These are phyloP conservation scores for Scrobipalpa atriplicella DNA, from an alignment of 2,888 invertebrate genomes.

Conservation along the genomic window DNA sequence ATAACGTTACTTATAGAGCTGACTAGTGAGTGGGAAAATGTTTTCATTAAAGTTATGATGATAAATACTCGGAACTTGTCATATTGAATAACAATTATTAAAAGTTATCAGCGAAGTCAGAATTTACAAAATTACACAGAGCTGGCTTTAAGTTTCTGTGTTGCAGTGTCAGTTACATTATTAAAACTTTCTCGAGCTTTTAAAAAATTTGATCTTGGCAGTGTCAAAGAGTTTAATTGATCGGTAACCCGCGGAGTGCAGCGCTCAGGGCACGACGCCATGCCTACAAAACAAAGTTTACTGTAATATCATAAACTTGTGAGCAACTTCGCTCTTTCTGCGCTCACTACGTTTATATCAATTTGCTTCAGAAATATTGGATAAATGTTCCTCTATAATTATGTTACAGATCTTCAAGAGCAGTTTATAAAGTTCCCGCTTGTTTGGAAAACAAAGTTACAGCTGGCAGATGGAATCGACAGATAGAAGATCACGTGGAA, in stretches of 20 bases:
- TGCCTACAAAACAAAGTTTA: conserved; percentile 51
- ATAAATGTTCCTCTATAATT: conserved; percentile 53
- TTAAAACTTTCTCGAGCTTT: conserved; percentile 22
- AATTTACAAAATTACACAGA: neutral
- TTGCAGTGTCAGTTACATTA: conserved; percentile 18
- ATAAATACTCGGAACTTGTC: neutral
- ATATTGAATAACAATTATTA: neutral
- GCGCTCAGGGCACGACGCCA: conserved; percentile 25
- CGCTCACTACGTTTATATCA: conserved; percentile 58
- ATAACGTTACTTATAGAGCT: neutral
- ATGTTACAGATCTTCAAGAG: conserved; percentile 38
- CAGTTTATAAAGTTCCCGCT: conserved; percentile 18
- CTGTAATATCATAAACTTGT: conserved; percentile 55
- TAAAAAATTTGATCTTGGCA: conserved; percentile 6
- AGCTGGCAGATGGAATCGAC: conserved; percentile 2
- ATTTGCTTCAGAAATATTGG: conserved; percentile 62
- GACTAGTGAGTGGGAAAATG: neutral
- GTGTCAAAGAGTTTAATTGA: conserved; percentile 11
- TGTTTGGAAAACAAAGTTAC: conserved; percentile 7
- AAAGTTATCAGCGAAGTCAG: neutral
- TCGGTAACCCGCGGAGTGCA: neutral
- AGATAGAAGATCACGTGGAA: neutral
- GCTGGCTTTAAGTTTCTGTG: neutral
- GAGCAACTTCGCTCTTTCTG: conserved; percentile 50
- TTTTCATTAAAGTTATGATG: neutral